Conservation (phyloP, 64 coral and sea anemone species). For the Montipora efflorescens region DNA sequence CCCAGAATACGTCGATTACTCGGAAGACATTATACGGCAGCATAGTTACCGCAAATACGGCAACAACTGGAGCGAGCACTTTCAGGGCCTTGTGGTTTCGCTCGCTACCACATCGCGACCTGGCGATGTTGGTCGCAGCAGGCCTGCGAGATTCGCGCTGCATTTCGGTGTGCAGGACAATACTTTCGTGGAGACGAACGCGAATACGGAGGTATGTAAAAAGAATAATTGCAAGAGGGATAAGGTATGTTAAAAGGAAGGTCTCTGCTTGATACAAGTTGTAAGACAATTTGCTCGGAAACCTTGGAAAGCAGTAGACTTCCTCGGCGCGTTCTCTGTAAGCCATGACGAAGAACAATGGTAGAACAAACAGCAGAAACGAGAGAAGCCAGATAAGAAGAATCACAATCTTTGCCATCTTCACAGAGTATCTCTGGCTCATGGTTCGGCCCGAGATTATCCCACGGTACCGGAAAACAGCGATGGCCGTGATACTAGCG, state of each 20-base stretch:
- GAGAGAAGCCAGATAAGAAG: conserved; percentile 65
- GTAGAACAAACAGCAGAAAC: conserved; percentile 79
- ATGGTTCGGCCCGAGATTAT: conserved; percentile 75
- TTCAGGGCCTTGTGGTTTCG: conserved; percentile 74
- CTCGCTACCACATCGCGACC: conserved; percentile 9
- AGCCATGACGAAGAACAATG: conserved; percentile 80
- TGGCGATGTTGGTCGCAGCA: background rate
- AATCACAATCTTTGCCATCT: conserved; percentile 59
- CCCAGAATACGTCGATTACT: conserved; percentile 76
- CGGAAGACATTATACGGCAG: conserved; percentile 80
- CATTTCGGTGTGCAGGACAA: conserved; percentile 66
- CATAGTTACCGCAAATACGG: conserved; percentile 83
- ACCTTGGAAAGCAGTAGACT: conserved; percentile 66
- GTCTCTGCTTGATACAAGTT: conserved; percentile 75
- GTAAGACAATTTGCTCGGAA: conserved; percentile 53
- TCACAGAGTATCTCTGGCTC: conserved; percentile 36
- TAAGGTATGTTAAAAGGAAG: conserved; percentile 69
- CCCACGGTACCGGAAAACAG: conserved; percentile 76
- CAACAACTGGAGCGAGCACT: conserved; percentile 76
- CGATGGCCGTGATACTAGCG: conserved; percentile 83
- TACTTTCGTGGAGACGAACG: conserved; percentile 79
- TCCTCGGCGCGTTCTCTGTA: conserved; percentile 32
- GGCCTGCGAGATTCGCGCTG: conserved; percentile 41
- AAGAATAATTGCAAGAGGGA: conserved; percentile 69
- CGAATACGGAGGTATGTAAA: conserved; percentile 84